Evolutionary conservation across 2,113 vertebrate species (phyloP).

Genomic region (Heterochromis multidens): DNA sequence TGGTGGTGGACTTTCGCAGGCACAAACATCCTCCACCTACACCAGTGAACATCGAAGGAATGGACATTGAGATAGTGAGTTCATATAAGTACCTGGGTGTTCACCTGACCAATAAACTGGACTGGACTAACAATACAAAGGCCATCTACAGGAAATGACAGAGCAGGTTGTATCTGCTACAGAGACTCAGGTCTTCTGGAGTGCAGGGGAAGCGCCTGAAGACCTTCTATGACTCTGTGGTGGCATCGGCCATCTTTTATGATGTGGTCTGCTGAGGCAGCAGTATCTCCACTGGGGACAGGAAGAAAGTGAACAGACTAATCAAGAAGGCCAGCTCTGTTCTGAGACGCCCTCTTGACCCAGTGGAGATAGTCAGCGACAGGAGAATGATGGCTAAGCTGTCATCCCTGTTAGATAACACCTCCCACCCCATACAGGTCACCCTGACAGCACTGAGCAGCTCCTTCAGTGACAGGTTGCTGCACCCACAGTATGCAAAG

Average conservation of each 20-base stretch:
- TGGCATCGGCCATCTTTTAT: neutral
- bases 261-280: neutral
- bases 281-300: neutral
- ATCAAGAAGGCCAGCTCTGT: neutral
- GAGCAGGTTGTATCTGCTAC: neutral
- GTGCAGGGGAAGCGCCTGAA: neutral
- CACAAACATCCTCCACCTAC: neutral
- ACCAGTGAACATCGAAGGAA: neutral
- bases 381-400: neutral
- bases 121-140: neutral
- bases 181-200: neutral
- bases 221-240: neutral
- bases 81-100: neutral
- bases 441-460: neutral
- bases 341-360: neutral
- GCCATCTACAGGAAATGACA: neutral
- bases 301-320: neutral
- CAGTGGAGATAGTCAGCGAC: neutral
- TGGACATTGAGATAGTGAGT: neutral
- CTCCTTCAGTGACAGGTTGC: neutral
- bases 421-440: too few species aligned
- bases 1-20: neutral
- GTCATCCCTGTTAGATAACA: neutral
- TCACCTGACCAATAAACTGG: neutral
- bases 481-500: neutral